Percentiles rank a stretch among this genome's conserved stretches.
These are phyloP conservation scores for Sinohyriopsis cumingii DNA, from an alignment of 2,888 invertebrate species.

Conservation along the genomic window DNA sequence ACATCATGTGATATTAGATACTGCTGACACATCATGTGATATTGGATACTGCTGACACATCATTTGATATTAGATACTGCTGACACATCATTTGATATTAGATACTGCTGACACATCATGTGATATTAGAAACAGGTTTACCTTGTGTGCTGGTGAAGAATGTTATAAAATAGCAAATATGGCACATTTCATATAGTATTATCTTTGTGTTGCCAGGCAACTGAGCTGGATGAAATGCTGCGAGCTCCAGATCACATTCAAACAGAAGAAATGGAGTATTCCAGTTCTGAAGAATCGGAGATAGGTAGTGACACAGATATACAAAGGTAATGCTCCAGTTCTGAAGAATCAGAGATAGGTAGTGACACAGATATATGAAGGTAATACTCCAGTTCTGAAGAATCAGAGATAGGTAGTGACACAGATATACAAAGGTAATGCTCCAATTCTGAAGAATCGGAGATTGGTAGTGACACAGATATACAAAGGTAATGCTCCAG, in stretches of 20 bases:
- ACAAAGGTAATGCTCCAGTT: slow-evolving; percentile 29
- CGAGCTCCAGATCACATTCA: slow-evolving; percentile 28
- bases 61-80: no score
- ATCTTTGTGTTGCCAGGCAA: background rate
- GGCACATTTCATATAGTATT: background rate
- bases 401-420: slow-evolving; percentile 81
- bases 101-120: no score
- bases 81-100: no score
- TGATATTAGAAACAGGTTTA: no score
- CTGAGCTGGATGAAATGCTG: background rate
- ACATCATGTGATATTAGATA: no score
- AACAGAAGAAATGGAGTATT: slow-evolving; percentile 50
- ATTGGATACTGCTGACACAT: no score
- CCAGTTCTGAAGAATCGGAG: slow-evolving; percentile 77
- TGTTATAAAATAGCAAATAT: background rate
- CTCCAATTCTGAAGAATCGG: slow-evolving; percentile 76
- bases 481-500: slow-evolving; percentile 49
- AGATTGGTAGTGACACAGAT: slow-evolving; percentile 79
- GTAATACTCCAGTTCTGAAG: slow-evolving; percentile 70
- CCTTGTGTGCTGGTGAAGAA: no score
- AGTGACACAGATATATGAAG: slow-evolving; percentile 75
- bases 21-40: no score
- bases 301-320: slow-evolving; percentile 78
- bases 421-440: slow-evolving; percentile 68
- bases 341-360: slow-evolving; percentile 80